Evolutionary conservation across 2,888 invertebrate genomes (phyloP), one percentile per base, ranked within the genome.

Genomic region (Eurytoma adleriae): DNA sequence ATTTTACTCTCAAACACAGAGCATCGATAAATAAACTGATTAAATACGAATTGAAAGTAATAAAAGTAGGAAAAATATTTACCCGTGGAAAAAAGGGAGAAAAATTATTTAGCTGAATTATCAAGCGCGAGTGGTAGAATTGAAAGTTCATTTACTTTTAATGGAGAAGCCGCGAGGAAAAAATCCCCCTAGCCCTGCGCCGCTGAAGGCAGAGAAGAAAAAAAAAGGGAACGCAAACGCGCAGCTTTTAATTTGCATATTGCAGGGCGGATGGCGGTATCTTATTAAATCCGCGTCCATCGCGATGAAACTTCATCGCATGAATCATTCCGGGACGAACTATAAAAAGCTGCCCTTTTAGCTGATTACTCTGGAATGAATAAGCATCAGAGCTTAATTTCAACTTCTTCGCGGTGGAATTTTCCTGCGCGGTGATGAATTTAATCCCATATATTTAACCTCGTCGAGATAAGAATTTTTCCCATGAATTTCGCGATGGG

Each of bases 231-330:
- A 12, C n/a, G 67, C 16, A 30, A 54, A 52, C 20, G 16, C 56
- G 30, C n/a, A 61, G 78, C 24, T 72, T 80, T 80, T 62, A 76
- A 76, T 80, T 76, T 80, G 72, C 80, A 76, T 80, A 80, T 76
- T 80, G 76, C 62, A 56, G 68, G 48, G 30, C 4, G 30, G 30
- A 52, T 27, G 16, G 57, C 48, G 61, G 57, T 76, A 76, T 76
- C 79, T 79, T 80, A 80, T 80, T 76, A 76, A 80, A 80, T 76
- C 71, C 62, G 67, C 66, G 79, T 76, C 75, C 75, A 80, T 76
- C 57, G 80, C 73, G 62, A 73, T 73, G 80, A 73, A 76, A 57
- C 76, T 76, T 76, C 68, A 56, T 62, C 62, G 68, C 73, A 73
- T 77, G 80, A 80, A 77, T 80, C 77, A 73, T 77, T 70, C 56